Base-by-base conservation (phyloP, 2,113 vertebrate genomes). In the Periophthalmodon schlosseri region DNA sequence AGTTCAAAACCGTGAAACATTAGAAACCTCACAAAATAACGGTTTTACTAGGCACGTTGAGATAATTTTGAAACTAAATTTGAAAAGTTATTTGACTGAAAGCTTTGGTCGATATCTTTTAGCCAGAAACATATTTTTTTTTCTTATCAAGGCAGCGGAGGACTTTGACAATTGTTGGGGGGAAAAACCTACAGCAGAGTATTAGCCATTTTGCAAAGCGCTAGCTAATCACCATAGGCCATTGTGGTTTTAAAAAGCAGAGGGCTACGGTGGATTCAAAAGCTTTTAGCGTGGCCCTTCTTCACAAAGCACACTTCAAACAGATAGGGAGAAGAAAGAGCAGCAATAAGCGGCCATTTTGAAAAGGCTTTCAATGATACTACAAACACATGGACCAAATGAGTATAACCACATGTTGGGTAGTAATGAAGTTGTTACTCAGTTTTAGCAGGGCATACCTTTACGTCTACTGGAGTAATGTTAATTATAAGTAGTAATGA, bases 221-320 rank as follows among this genome's bases (percentile, higher is more conserved):
- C 79, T 60, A 81, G 84, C 74, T 76, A 80, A 86, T 81, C 81
- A 87, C 85, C 77, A 64, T 70, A 52, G 69, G 83, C 75, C 83
- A 76, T 83, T 83, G 81, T 84, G 77, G 73, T 71, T 70, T 77
- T 72, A 77, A 80, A 71, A 64, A 72, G 60, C 68, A 36, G 65
- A 67, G 68, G 73, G 72, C 74, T 70, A 10, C 65, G 44, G 28
- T 54, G 23, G 68, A 84, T 73, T 72, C 73, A 68, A 72, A 85
- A 49, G 33, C 56, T 75, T 67, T 75, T 72, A 21, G 46, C 28
- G 68, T 65, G 63, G 57, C 79, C 65, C 70, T 68, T 56, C 57
- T 73, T 82, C 47, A 64, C 49, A 34, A 0, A 70, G 20, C 49
- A 23, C 56, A 58, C 68, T 72, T 75, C 52, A 82, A 84, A 77